Conservation (phyloP, 1,140 invertebrate genomes). For the Anthonomus grandis region DNA sequence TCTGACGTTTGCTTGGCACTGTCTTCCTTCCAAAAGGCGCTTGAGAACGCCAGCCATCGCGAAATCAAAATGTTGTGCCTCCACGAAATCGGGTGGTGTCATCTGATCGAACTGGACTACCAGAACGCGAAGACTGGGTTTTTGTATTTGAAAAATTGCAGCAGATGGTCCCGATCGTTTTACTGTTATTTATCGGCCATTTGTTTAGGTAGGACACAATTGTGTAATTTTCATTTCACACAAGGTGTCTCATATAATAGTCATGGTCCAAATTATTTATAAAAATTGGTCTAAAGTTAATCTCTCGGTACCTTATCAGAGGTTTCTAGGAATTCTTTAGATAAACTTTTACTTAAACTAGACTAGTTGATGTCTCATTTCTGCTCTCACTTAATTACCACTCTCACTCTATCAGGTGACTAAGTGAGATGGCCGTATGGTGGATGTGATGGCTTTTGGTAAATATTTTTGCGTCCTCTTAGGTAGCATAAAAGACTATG, state of each 20-base stretch:
- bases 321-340: no score
- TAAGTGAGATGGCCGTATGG: no score
- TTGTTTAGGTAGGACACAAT: conserved; percentile 33
- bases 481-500: conserved; percentile 33
- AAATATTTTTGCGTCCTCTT: background rate
- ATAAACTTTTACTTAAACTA: no score
- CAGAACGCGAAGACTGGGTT: conserved; percentile 57
- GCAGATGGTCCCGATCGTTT: conserved; percentile 67
- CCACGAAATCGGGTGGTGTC: conserved; percentile 72
- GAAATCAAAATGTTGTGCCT: conserved; percentile 66
- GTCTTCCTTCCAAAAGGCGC: conserved; percentile 58
- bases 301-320: no score
- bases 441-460: no score
- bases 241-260: no score
- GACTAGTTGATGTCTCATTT: no score
- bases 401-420: no score
- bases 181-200: conserved; percentile 63
- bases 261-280: no score
- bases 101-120: conserved; percentile 64
- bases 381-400: no score
- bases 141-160: conserved; percentile 57
- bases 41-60: conserved; percentile 59
- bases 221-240: no score
- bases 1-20: conserved; percentile 60
- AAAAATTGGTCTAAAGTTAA: no score